These are phyloP conservation scores for Drosophila sordidapex DNA, from an alignment of 2,888 invertebrate species.

Conservation along the genomic window DNA sequence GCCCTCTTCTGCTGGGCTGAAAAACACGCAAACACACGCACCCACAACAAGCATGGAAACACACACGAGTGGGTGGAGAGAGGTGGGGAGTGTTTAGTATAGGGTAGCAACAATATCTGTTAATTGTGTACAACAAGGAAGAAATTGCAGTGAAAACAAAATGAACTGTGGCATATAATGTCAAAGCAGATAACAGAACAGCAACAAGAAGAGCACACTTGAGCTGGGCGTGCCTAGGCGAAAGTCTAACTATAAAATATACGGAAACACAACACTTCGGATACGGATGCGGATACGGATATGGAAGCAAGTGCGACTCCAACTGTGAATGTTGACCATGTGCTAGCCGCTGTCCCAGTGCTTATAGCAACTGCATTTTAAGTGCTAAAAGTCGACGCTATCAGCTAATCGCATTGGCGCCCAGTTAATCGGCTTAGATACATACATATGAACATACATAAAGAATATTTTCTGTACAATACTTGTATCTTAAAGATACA, in stretches of 20 bases:
- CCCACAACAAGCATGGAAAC: constrained; percentile 37
- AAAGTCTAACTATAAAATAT: constrained; percentile 70
- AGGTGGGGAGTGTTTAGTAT: constrained; percentile 7
- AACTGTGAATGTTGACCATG: constrained; percentile 31
- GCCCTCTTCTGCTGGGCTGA: constrained; percentile 33
- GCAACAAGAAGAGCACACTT: constrained; percentile 16
- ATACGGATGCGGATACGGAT: constrained; percentile 28
- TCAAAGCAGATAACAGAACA: constrained; percentile 54
- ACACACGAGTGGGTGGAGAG: background rate
- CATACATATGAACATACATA: constrained; percentile 13
- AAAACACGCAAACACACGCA: constrained; percentile 24
- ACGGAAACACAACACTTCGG: constrained; percentile 56
- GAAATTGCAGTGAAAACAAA: constrained; percentile 78
- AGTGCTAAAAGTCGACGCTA: constrained; percentile 66
- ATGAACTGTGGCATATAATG: constrained; percentile 62
- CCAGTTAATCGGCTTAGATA: constrained; percentile 63
- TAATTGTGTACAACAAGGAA: constrained; percentile 78
- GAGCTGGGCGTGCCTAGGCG: constrained; percentile 42
- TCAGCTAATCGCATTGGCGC: constrained; percentile 66
- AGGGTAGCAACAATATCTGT: constrained; percentile 60
- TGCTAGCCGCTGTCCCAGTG: constrained; percentile 9
- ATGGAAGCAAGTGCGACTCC: constrained; percentile 13
- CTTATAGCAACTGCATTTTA: constrained; percentile 60
- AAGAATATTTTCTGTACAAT: constrained; percentile 4
- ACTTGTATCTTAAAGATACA: constrained; percentile 56